Conservation (phyloP, 2,888 invertebrate species). For the Suillia variegata region DNA sequence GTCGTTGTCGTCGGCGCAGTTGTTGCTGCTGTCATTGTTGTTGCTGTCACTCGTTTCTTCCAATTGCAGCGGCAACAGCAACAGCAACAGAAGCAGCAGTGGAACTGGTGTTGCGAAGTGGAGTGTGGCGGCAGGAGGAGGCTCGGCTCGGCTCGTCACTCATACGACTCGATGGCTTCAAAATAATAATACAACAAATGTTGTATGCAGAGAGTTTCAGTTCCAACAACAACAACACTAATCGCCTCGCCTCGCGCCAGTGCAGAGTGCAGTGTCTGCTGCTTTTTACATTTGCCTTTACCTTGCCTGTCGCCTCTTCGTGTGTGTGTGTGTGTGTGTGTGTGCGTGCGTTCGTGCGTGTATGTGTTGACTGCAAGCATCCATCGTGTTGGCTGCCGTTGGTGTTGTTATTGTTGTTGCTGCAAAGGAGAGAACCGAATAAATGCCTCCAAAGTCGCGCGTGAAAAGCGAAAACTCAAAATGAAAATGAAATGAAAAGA, state of each 20-base stretch:
- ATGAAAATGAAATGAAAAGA: slow-evolving; percentile 7
- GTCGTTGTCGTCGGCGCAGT: too few relatives aligned
- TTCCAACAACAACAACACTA: background rate
- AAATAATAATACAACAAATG: too few relatives aligned
- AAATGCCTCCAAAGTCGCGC: background rate
- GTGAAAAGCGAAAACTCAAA: slow-evolving; percentile 16
- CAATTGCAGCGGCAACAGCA: too few relatives aligned
- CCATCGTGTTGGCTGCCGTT: background rate
- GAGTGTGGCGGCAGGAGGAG: too few relatives aligned
- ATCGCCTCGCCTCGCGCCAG: background rate
- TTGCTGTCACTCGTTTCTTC: slow-evolving; percentile 1
- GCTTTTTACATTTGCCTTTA: background rate
- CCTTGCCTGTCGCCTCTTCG: background rate
- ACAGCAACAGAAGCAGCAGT: too few relatives aligned
- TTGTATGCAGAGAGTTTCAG: background rate
- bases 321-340: background rate
- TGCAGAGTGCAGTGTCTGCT: background rate
- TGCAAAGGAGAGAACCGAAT: background rate
- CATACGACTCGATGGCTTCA: background rate
- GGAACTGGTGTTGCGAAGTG: too few relatives aligned
- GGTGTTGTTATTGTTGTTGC: slow-evolving; percentile 4
- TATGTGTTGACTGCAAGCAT: background rate
- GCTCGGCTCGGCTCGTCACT: background rate
- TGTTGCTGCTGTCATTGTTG: slow-evolving; percentile 21
- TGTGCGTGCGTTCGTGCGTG: background rate